Conservation (phyloP, 2,113 vertebrate species). For the Cephalopterus ornatus region DNA sequence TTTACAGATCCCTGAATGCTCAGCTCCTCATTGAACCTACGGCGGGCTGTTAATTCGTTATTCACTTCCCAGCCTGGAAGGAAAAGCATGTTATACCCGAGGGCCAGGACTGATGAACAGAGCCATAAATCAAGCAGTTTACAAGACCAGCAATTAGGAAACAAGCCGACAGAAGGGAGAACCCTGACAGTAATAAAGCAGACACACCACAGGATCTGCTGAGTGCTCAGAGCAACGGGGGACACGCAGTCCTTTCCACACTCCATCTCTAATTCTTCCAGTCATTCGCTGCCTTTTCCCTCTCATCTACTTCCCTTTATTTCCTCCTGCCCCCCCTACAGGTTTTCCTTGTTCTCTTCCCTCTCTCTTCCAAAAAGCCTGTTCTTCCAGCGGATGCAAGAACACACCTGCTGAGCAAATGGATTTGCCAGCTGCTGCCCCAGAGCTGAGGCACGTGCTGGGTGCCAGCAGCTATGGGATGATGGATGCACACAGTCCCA, state of each 20-base stretch:
- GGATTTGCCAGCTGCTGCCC: not conserved
- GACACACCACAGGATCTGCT: slow-evolving; percentile 39
- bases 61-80: slow-evolving; percentile 72
- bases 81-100: slow-evolving; percentile 66
- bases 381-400: not conserved
- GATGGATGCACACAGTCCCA: not conserved
- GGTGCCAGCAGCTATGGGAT: not conserved
- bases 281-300: not conserved
- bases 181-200: slow-evolving; percentile 57
- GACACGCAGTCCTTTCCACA: not conserved
- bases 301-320: not conserved
- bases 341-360: not conserved
- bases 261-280: not conserved
- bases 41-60: slow-evolving; percentile 71
- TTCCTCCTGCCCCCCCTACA: not conserved
- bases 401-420: slow-evolving; percentile 16
- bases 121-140: slow-evolving; percentile 78
- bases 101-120: slow-evolving; percentile 62
- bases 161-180: slow-evolving; percentile 65
- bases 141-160: slow-evolving; percentile 73
- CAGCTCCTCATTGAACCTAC: slow-evolving; percentile 66
- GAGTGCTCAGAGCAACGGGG: slow-evolving; percentile 21
- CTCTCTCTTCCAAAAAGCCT: not conserved
- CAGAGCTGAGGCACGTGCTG: not conserved
- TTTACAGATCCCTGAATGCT: slow-evolving; percentile 69